These are phyloP conservation scores for Taxidea taxus DNA, from an alignment of 2,113 vertebrate species.

Conservation along the genomic window DNA sequence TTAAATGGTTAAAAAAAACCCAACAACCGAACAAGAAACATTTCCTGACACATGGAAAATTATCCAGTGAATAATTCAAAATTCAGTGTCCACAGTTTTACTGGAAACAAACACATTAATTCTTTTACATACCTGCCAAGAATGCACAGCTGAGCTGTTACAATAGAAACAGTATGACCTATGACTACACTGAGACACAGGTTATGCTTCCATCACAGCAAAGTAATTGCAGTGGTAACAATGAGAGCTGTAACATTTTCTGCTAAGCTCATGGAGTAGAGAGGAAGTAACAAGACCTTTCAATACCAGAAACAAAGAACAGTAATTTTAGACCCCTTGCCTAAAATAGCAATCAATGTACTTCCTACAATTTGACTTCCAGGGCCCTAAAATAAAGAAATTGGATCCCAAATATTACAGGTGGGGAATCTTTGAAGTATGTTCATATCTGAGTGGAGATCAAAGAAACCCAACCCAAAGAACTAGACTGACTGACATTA, in stretches of 20 bases:
- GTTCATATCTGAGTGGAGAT: neutral
- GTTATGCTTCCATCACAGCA: neutral
- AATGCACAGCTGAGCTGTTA: neutral
- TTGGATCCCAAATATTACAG: neutral
- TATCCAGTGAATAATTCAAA: conserved; percentile 15
- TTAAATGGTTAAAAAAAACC: neutral
- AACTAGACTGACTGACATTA: neutral
- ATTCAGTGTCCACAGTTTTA: neutral
- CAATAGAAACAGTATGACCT: neutral
- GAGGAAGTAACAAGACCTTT: neutral
- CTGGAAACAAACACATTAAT: neutral
- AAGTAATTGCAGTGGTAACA: neutral
- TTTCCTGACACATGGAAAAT: neutral
- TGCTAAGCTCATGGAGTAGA: neutral
- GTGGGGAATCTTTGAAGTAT: neutral
- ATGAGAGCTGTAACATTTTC: neutral
- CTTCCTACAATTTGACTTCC: neutral
- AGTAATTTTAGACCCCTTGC: neutral
- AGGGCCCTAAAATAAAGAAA: neutral
- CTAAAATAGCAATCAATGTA: neutral
- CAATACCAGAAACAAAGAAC: neutral
- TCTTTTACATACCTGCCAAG: neutral
- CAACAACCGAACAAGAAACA: neutral
- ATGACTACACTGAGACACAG: neutral
- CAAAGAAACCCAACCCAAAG: neutral